phyloP scores from a whole-genome alignment of 2,888 invertebrate genomes.

The Boloria selene region DNA sequence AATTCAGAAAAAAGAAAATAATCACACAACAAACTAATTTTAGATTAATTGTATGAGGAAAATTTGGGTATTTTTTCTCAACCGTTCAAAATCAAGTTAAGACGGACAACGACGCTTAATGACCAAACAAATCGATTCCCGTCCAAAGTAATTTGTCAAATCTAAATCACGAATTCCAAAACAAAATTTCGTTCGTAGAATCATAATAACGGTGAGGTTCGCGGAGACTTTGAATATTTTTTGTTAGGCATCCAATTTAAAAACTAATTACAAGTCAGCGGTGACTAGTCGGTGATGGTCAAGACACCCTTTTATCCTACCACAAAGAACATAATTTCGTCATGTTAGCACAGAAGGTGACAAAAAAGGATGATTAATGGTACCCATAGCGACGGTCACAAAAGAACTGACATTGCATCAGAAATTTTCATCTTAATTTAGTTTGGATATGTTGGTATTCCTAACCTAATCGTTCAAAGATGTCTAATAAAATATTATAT shows the following conservation, averaged over 20 bases:
- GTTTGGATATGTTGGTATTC: slow-evolving; percentile 13
- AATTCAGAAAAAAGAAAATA: neutral
- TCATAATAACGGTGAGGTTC: slow-evolving; percentile 63
- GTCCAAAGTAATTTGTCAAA: slow-evolving; percentile 74
- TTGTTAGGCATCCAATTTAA: slow-evolving; percentile 75
- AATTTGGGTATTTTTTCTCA: slow-evolving; percentile 21
- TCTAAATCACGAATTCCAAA: slow-evolving; percentile 67
- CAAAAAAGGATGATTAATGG: slow-evolving; percentile 80
- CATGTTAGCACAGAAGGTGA: slow-evolving; percentile 73
- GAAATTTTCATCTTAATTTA: slow-evolving; percentile 41
- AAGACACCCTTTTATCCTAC: slow-evolving; percentile 65
- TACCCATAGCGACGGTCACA: slow-evolving; percentile 58
- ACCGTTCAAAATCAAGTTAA: slow-evolving; percentile 35
- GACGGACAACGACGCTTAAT: slow-evolving; percentile 37
- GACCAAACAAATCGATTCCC: slow-evolving; percentile 44
- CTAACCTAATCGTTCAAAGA: slow-evolving; percentile 10
- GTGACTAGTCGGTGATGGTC: slow-evolving; percentile 72
- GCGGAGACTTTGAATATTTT: slow-evolving; percentile 72
- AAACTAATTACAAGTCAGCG: slow-evolving; percentile 76
- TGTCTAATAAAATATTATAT: too few species aligned
- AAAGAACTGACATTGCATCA: slow-evolving; percentile 62
- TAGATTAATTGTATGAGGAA: slow-evolving; percentile 19
- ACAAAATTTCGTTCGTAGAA: slow-evolving; percentile 63
- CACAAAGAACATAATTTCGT: slow-evolving; percentile 76
- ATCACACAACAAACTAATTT: neutral